Evolutionary conservation across 2,888 invertebrate species (phyloP), one percentile per base, ranked within the genome.

Genomic region (Craniophora ligustri): DNA sequence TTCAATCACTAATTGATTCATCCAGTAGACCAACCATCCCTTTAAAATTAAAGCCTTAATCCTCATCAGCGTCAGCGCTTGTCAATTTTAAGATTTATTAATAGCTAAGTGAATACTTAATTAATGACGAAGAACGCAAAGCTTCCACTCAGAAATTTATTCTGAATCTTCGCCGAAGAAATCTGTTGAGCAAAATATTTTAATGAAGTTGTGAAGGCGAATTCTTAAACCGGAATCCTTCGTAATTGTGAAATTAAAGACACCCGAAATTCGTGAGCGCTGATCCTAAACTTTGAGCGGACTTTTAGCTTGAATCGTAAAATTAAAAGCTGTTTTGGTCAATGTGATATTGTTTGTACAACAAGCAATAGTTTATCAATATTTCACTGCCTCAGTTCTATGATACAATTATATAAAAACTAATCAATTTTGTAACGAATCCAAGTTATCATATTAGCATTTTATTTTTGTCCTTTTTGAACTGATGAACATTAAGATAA

Each of bases 121-220:
- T 71, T 65, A 65, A 68, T 55, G 47, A 44, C 49, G 45, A 58
- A 49, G 57, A 72, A 69, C 66, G 58, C 57, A 54, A 66, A 61
- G 64, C 47, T 63, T 49, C 39, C 58, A 56, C 55, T 62, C 49
- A 61, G 73, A 71, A 79, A 74, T 74, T 77, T 75, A 75, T 67
- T 78, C 75, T 69, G 45, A 77, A 77, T 73, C 73, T 46, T 67
- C 64, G 61, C 54, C 78, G 64, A 67, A 78, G 79, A 84, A 84
- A 81, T 84, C 79, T 77, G 77, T 59, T 51, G 54, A 73, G 81
- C 76, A 79, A 86, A 88, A 87, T 86, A 86, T 88, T 88, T 88
- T 87, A 88, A 89, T 87, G 84, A 87, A 87, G 79, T 85, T 79
- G 67, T 72, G 57, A 71, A 75, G 67, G 75, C 66, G 72, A 79